Conservation (phyloP, 2,888 invertebrate genomes). For the Tipula helvola region DNA sequence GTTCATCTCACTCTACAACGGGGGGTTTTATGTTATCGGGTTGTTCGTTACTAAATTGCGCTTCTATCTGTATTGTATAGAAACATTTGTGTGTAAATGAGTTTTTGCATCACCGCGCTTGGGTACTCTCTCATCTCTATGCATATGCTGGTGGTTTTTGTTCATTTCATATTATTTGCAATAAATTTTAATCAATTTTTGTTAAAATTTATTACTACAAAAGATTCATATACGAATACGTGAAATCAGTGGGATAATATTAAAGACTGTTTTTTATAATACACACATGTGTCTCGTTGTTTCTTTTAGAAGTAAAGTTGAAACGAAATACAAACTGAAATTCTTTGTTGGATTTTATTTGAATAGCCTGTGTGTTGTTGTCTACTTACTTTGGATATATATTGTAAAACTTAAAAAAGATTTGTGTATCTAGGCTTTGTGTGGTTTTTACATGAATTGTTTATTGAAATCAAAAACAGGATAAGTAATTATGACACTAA, state of each 20-base stretch:
- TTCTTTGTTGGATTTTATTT: background rate
- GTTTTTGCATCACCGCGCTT: background rate
- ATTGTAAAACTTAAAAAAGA: background rate
- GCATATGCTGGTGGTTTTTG: background rate
- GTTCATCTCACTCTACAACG: background rate
- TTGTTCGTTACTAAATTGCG: background rate
- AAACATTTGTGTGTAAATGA: background rate
- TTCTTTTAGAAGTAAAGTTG: background rate
- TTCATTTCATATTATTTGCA: background rate
- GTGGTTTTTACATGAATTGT: background rate
- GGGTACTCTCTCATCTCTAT: background rate
- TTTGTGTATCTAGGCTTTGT: background rate
- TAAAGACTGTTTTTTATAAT: background rate
- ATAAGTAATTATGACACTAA: background rate
- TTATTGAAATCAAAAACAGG: background rate
- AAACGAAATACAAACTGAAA: background rate
- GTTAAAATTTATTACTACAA: background rate
- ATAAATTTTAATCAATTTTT: background rate
- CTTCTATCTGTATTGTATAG: background rate
- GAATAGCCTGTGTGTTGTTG: background rate
- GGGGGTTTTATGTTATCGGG: background rate
- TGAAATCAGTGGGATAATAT: background rate
- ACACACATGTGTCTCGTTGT: background rate
- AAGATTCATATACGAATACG: background rate
- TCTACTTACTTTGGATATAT: background rate